Evolutionary conservation across 2,888 invertebrate genomes (phyloP), one percentile per base, ranked within the genome.

Genomic region (Euzophera pinguis): DNA sequence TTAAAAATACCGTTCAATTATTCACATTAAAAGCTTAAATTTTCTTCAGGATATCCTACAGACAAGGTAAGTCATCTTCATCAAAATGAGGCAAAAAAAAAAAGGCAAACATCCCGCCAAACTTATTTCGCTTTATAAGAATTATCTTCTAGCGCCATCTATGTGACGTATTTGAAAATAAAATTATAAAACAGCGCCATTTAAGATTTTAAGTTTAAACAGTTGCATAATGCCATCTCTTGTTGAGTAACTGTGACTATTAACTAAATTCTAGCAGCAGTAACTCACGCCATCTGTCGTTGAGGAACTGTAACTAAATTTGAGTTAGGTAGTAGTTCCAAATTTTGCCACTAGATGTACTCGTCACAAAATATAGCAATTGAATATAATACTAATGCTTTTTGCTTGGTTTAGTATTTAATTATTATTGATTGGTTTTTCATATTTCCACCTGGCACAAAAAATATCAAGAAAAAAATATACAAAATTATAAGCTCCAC

Each of bases 401-500:
- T 22, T 22, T 22, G 22, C n/a, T n/a, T n/a, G n/a, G n/a, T n/a
- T n/a, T n/a, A n/a, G n/a, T n/a, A n/a, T n/a, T n/a, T n/a, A n/a
- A n/a, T n/a, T n/a, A n/a, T n/a, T n/a, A n/a, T n/a, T n/a, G n/a
- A n/a, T n/a, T n/a, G n/a, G n/a, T n/a, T n/a, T n/a, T n/a, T n/a
- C n/a, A n/a, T n/a, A n/a, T 22, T 22, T 22, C 5, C 5, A 22
- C 9, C 5, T 8, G 1, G 14, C 10, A 45, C 2, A 34, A 47
- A 29, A 38, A 41, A 29, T 48, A 7, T 12, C 3, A 43, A n/a
- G 13, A 47, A 16, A 37, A 45, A 43, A 37, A 9, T 43, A 34
- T n/a, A 39, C 57, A 60, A 56, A 56, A 69, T 77, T 76, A 71
- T 51, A 54, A 7, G 29, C 81, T 78, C 78, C 84, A 72, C 85